Percentiles rank a stretch among this genome's conserved stretches.
Evolutionary conservation across 1,140 invertebrate species (phyloP).

Genomic region (Pachyrhynchus sulphureomaculatus): DNA sequence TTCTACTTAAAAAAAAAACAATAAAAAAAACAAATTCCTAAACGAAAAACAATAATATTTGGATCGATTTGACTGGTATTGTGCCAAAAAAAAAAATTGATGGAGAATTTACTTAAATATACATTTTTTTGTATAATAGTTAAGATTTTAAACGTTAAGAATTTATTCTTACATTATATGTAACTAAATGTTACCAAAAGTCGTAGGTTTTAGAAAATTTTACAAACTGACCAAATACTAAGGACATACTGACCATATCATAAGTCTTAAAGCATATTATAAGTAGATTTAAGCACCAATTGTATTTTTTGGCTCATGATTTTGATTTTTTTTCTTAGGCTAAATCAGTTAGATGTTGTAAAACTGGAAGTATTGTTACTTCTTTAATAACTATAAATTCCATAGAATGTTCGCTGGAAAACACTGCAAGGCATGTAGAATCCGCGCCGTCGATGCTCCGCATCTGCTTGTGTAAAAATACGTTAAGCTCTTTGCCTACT

Average conservation of each 20-base stretch:
- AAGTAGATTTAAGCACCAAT: slow-evolving; percentile 5
- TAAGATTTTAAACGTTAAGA: background rate
- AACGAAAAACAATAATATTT: slow-evolving; percentile 13
- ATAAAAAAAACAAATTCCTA: background rate
- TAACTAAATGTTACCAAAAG: slow-evolving; percentile 17
- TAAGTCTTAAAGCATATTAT: background rate
- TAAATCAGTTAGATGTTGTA: background rate
- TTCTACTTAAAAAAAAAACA: background rate
- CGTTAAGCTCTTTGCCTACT: too few species aligned
- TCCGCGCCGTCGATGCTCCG: too few species aligned
- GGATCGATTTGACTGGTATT: slow-evolving; percentile 8
- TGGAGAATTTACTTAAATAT: background rate
- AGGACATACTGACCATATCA: slow-evolving; percentile 9
- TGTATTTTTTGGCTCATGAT: background rate
- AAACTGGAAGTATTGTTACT: too few species aligned
- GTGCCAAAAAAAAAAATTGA: slow-evolving; percentile 10
- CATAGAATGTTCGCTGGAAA: too few species aligned
- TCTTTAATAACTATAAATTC: too few species aligned
- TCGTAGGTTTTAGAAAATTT: slow-evolving; percentile 22
- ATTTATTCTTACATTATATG: slow-evolving; percentile 1
- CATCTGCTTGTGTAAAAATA: too few species aligned
- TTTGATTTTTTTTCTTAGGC: background rate
- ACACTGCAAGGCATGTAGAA: too few species aligned
- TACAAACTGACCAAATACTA: slow-evolving; percentile 24
- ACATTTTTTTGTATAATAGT: slow-evolving; percentile 4